Evolutionary conservation across 64 coral and sea anemone species (phyloP), one percentile per base, ranked within the genome.

Genomic region (Pachyseris speciosa): DNA sequence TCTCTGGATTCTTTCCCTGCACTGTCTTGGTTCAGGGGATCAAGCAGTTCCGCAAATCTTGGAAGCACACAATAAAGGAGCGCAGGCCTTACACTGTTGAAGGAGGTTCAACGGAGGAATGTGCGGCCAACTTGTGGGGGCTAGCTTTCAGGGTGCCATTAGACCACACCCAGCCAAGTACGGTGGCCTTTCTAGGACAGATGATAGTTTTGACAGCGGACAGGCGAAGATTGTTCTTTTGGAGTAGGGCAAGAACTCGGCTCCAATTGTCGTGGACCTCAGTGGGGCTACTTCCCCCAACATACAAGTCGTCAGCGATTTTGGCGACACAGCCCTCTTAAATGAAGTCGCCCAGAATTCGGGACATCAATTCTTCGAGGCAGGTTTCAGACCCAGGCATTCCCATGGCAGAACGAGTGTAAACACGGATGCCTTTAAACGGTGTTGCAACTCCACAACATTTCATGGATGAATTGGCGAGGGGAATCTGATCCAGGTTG

Each of bases 321-420:
- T 91, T 91, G 2, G 63, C 77, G 9, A 83, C 64, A 43, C 17
- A 37, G 4, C 78, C 88, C 19, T 72, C 88, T 44, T 91, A 76
- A 9, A 83, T 34, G n/a, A n/a, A n/a, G n/a, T n/a, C n/a, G n/a
- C n/a, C n/a, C n/a, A n/a, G n/a, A n/a, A n/a, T n/a, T 37, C 83
- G 60, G 43, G 37, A 90, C 87, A 90, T 90, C n/a, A 90, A 13
- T 51, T 90, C 87, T 44, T 90, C 74, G 4, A 80, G 66, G 22
- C 63, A 78, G n/a, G n/a, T n/a, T n/a, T n/a, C n/a, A n/a, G n/a
- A n/a, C n/a, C n/a, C n/a, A n/a, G n/a, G n/a, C n/a, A n/a, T n/a
- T n/a, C n/a, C n/a, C n/a, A n/a, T n/a, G n/a, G n/a, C n/a, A n/a
- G n/a, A n/a, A n/a, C n/a, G n/a, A n/a, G n/a, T n/a, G n/a, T n/a